Evolutionary conservation across 2,888 invertebrate species (phyloP).

Genomic region (Salticus scenicus): DNA sequence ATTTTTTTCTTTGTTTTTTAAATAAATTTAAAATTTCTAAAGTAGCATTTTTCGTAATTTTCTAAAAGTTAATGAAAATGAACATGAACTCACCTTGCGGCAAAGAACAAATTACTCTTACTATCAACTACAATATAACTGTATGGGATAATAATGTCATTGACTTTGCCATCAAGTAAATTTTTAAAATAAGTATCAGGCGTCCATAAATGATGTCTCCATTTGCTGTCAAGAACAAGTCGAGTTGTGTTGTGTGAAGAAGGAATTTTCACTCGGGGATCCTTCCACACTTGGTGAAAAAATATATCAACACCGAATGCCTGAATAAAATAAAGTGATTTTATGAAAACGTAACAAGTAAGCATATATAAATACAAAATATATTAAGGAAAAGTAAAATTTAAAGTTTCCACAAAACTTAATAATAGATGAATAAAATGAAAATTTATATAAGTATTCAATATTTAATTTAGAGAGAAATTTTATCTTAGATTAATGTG

Average conservation of each 20-base stretch:
- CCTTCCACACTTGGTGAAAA: conserved; percentile 70
- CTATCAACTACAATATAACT: conserved; percentile 68
- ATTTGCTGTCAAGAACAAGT: conserved; percentile 68
- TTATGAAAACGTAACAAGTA: too few species aligned
- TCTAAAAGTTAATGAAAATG: too few species aligned
- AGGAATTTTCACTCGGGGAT: conserved; percentile 61
- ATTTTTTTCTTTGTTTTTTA: too few species aligned
- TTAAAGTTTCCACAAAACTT: too few species aligned
- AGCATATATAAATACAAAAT: not conserved
- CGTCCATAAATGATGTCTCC: conserved; percentile 69
- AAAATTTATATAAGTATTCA: too few species aligned
- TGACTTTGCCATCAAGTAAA: conserved; percentile 69
- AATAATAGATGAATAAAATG: too few species aligned
- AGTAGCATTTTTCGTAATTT: too few species aligned
- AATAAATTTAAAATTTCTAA: too few species aligned
- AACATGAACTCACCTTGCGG: conserved; percentile 59
- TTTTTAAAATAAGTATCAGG: conserved; percentile 71
- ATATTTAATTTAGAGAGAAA: too few species aligned
- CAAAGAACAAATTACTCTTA: conserved; percentile 63
- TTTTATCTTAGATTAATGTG: too few species aligned
- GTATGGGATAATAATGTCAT: conserved; percentile 69
- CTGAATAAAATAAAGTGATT: too few species aligned
- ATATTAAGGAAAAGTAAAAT: not conserved
- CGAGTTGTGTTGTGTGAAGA: conserved; percentile 36
- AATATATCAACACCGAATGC: conserved; percentile 70